Evolutionary conservation across 2,113 vertebrate species (phyloP), one percentile per base, ranked within the genome.

Genomic region (Hippocampus mohnikei): DNA sequence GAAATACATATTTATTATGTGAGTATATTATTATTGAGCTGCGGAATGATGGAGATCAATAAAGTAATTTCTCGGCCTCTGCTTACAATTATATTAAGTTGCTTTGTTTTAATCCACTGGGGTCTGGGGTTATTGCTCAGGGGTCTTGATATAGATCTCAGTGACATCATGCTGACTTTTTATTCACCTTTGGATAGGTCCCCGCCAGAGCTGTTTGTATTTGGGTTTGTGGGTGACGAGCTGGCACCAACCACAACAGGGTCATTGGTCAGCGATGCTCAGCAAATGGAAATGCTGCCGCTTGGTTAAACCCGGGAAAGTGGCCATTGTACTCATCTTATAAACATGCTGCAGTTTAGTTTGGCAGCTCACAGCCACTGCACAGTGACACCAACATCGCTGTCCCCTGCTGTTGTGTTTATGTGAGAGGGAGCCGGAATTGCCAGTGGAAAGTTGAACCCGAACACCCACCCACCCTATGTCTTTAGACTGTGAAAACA

Each of bases 101-200:
- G 46, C n/a, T 65, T 65, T 65, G 41, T 13, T 27, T 41, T 15
- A 27, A 25, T 70, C 46, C 72, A 66, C 67, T 64, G 56, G 65
- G 40, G 7, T 9, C 21, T 46, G 20, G 23, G 33, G 70, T 56
- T 83, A 67, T 80, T 83, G 76, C 67, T 72, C 72, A 27, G 42
- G 27, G 72, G 74, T 63, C 67, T 68, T 70, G 27, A 37, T 67
- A 74, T 68, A 69, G 67, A 66, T 82, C 71, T 85, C 82, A 87
- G 67, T 88, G 87, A 91, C 87, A 84, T 74, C 78, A 75, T 79
- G 83, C 81, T 81, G 74, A 40, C 70, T 91, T 89, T 92, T 91
- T 90, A 87, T 88, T 90, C 88, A 72, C 78, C 79, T 78, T 62
- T 84, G 76, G 41, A 25, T 71, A 44, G 71, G 68, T 66, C 67